These are phyloP conservation scores for Proterorhinus semilunaris DNA, from an alignment of 2,113 vertebrate genomes.

Conservation along the genomic window DNA sequence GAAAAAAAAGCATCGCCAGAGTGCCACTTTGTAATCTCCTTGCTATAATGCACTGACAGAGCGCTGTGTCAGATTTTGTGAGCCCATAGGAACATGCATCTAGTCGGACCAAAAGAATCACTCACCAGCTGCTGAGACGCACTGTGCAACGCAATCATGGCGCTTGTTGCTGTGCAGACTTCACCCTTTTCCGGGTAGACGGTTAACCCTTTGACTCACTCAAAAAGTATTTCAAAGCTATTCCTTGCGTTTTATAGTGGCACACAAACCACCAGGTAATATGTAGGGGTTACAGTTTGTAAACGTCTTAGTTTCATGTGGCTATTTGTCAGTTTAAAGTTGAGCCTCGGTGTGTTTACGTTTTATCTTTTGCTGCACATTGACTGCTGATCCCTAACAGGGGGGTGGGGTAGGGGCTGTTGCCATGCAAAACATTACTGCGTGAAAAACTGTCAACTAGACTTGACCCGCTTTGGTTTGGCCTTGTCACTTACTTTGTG, in stretches of 20 bases:
- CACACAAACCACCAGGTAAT: rapidly evolving
- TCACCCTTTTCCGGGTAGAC: conserved; percentile 66
- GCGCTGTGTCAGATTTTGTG: conserved; percentile 72
- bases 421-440: conserved; percentile 81
- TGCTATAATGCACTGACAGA: conserved; percentile 62
- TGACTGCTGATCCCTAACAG: conserved; percentile 59
- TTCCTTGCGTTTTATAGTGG: not conserved
- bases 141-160: conserved; percentile 76
- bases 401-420: conserved; percentile 69
- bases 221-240: rapidly evolving
- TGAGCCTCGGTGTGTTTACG: conserved; percentile 24
- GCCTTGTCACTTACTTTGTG: conserved; percentile 18
- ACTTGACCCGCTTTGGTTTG: conserved; percentile 39
- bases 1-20: conserved; percentile 35
- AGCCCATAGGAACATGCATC: conserved; percentile 77
- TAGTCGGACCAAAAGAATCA: conserved; percentile 73
- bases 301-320: rapidly evolving
- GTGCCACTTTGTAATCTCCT: conserved; percentile 34
- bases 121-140: conserved; percentile 76
- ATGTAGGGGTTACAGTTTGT: rapidly evolving
- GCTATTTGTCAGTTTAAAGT: not conserved
- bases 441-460: conserved; percentile 71
- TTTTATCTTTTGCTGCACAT: conserved; percentile 35
- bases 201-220: conserved; percentile 69
- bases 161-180: conserved; percentile 85